Conservation (phyloP, 2,888 invertebrate species). For the Drosophila tanythrix region DNA sequence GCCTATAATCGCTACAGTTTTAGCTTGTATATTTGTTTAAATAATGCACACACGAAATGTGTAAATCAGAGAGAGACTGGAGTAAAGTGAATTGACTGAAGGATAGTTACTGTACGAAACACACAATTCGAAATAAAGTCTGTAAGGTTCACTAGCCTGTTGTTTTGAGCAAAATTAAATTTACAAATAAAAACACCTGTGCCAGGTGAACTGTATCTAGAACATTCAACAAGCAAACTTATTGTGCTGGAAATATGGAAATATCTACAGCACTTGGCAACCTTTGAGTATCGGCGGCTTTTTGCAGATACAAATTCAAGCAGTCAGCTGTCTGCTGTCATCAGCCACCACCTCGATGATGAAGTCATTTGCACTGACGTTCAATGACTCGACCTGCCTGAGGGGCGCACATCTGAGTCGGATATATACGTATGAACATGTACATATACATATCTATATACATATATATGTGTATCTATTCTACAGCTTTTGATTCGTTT, state of each 20-base stretch:
- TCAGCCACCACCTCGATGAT: slow-evolving; percentile 50
- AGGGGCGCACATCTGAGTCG: slow-evolving; percentile 41
- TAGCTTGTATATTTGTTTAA: not conserved
- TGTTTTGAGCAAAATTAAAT: not conserved
- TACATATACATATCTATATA: slow-evolving; percentile 4
- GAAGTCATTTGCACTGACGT: slow-evolving; percentile 67
- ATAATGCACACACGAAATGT: not conserved
- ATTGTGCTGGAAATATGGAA: slow-evolving; percentile 17
- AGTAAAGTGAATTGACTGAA: not conserved
- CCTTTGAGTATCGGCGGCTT: slow-evolving; percentile 33
- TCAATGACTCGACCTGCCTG: slow-evolving; percentile 56
- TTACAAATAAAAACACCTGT: not conserved
- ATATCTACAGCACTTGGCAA: slow-evolving; percentile 19
- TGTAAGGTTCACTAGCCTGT: not conserved
- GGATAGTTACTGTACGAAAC: not conserved
- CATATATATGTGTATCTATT: not conserved
- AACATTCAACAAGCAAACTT: slow-evolving; percentile 13
- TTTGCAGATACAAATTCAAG: slow-evolving; percentile 36
- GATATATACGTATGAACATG: slow-evolving; percentile 5
- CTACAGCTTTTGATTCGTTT: slow-evolving; percentile 17
- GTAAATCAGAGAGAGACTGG: not conserved
- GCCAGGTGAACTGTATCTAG: slow-evolving; percentile 22
- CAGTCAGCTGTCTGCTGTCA: slow-evolving; percentile 43
- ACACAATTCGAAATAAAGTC: not conserved
- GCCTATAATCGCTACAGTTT: slow-evolving; percentile 4